Evolutionary conservation across 1,140 invertebrate species (phyloP), one percentile per base, ranked within the genome.

Genomic region (Scylla paramamosain): DNA sequence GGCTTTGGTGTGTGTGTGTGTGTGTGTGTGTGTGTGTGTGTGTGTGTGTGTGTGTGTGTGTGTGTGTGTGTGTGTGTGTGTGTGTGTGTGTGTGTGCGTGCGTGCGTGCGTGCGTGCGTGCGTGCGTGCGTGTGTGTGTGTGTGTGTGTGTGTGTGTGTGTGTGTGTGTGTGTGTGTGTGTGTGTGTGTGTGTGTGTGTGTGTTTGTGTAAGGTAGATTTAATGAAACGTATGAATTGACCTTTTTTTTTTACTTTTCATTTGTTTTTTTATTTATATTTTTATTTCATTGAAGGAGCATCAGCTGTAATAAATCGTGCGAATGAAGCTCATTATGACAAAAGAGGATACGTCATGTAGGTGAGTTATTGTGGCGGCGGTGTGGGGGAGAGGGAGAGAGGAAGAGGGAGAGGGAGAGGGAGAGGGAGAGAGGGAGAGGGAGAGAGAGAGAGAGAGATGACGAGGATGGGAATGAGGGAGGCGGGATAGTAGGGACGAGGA

Each of bases 81-180:
- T 52, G 48, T 52, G 48, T 52, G 48, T 52, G 48, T 52, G 48
- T 52, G 48, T 52, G 48, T 52, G 48, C 14, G 48, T 52, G 48
- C 14, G 48, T 52, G 45, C 48, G 45, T 52, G 16, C 48, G 89
- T 91, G 45, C 16, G 45, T 91, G 45, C 48, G 45, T 52, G 45
- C n/a, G 45, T 91, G 45, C 16, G 28, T 59, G 28, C n/a, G 28
- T 59, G 28, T 59, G 28, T 59, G 28, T 59, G 52, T 59, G 52
- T 59, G 52, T 59, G 52, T 59, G 52, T 59, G 52, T 59, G 52
- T 59, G 52, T 48, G n/a, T 90, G 39, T 90, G 39, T 90, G 88
- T 90, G n/a, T 48, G 39, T 90, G 39, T 48, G 39, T 90, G 39
- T 28, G 39, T 90, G 39, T 48, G 39, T 90, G 39, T 48, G n/a